These are phyloP conservation scores for Drosophila mulleri DNA, from an alignment of 2,888 invertebrate species.

Conservation along the genomic window DNA sequence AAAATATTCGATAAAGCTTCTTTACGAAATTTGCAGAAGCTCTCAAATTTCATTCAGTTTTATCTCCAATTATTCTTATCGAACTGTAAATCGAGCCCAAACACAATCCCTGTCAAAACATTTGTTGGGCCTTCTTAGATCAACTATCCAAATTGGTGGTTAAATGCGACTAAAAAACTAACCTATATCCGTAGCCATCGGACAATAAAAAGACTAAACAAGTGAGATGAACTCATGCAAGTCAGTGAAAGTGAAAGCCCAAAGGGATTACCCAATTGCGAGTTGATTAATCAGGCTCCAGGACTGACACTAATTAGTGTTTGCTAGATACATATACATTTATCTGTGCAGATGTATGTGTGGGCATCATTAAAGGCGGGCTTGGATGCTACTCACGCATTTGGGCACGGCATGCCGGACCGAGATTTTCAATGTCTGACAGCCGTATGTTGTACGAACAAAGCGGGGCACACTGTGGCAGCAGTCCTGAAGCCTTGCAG, in stretches of 20 bases:
- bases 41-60: background rate
- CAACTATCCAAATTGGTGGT: background rate
- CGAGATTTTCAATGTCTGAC: constrained; percentile 90
- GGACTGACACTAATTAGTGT: constrained; percentile 70
- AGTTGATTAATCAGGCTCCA: constrained; percentile 32
- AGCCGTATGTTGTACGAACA: constrained; percentile 93
- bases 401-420: constrained; percentile 91
- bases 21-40: no score
- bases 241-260: constrained; percentile 51
- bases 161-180: no score
- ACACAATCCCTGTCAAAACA: background rate
- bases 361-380: constrained; percentile 26
- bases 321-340: background rate
- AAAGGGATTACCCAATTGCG: constrained; percentile 22
- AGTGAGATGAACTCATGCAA: constrained; percentile 59
- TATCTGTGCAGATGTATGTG: background rate
- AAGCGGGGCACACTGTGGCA: constrained; percentile 89
- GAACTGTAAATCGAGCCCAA: background rate
- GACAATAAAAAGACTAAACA: background rate
- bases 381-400: constrained; percentile 87
- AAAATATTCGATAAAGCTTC: no score
- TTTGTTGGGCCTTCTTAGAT: background rate
- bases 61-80: no score
- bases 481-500: constrained; percentile 89
- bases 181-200: background rate